These are phyloP conservation scores for Pocillopora damicornis DNA, from an alignment of 64 coral and sea anemone species.

Conservation along the genomic window DNA sequence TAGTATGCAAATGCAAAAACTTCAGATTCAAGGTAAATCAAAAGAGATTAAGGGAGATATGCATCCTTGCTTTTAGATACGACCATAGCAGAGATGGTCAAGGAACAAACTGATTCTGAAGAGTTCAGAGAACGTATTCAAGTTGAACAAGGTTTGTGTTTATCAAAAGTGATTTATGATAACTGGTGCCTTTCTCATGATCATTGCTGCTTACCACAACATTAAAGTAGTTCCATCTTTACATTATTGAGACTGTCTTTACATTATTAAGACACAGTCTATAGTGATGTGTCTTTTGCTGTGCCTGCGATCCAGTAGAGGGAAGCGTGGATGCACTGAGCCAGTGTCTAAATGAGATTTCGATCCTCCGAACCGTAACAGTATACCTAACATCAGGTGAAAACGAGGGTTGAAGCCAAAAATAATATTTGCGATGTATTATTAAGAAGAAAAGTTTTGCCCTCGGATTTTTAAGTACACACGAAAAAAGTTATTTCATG, in stretches of 20 bases:
- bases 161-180: background rate
- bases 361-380: too few relatives aligned
- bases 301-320: too few relatives aligned
- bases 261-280: background rate
- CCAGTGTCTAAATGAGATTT: too few relatives aligned
- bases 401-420: too few relatives aligned
- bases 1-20: too few relatives aligned
- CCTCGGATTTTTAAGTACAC: too few relatives aligned
- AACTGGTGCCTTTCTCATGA: background rate
- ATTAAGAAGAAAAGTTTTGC: too few relatives aligned
- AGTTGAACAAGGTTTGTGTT: conserved; percentile 72
- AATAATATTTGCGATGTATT: too few relatives aligned
- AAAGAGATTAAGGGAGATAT: background rate
- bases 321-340: too few relatives aligned
- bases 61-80: conserved; percentile 50
- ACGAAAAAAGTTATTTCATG: too few relatives aligned
- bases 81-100: conserved; percentile 90
- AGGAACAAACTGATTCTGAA: conserved; percentile 92
- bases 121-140: conserved; percentile 90
- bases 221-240: too few relatives aligned
- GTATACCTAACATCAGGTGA: too few relatives aligned
- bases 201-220: background rate
- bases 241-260: background rate
- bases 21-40: background rate
- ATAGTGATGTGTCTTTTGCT: background rate